Base-by-base conservation (phyloP, 2,888 invertebrate genomes). In the Ischnura elegans region DNA sequence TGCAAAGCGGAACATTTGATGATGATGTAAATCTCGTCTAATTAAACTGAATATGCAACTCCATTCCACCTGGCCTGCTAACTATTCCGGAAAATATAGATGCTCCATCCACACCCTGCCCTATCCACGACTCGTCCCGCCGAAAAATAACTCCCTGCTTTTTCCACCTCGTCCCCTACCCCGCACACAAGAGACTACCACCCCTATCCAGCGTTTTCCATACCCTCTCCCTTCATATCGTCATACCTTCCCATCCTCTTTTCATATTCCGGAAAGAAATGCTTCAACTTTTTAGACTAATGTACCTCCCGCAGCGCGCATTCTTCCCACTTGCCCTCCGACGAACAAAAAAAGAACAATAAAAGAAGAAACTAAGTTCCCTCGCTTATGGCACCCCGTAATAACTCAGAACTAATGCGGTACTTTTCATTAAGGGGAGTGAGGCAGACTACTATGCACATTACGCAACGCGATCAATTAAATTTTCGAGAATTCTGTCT, bases 1-100 rank as follows among this genome's bases (percentile, higher is more conserved):
- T 76, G 76, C 76, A 76, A 76, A 76, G 76, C 76, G 76, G 76
- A 76, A 76, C 76, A 76, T 76, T 76, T 76, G 76, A 76, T 76
- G 76, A 76, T 76, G 76, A 76, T 76, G 76, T 76, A 76, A 76
- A 76, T 76, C 76, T 76, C 76, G 36, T 76, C 76, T 76, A 76
- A 76, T 76, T 76, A 76, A 76, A 76, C 76, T 76, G 76, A 29
- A 76, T n/a, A 76, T 76, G 76, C 76, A 76, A 76, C 76, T 76
- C 76, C 13, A 36, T 36, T 36, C 76, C 76, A 36, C 76, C 36
- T 76, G 76, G 36, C 36, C 36, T 25, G 3, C n/a, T n/a, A n/a
- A n/a, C n/a, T n/a, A n/a, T n/a, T n/a, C n/a, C n/a, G n/a, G n/a
- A n/a, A n/a, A n/a, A n/a, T n/a, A n/a, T n/a, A n/a, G n/a, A n/a